Base-by-base conservation (phyloP, 2,797 vertebrate genomes). In the Spheniscus humboldti region DNA sequence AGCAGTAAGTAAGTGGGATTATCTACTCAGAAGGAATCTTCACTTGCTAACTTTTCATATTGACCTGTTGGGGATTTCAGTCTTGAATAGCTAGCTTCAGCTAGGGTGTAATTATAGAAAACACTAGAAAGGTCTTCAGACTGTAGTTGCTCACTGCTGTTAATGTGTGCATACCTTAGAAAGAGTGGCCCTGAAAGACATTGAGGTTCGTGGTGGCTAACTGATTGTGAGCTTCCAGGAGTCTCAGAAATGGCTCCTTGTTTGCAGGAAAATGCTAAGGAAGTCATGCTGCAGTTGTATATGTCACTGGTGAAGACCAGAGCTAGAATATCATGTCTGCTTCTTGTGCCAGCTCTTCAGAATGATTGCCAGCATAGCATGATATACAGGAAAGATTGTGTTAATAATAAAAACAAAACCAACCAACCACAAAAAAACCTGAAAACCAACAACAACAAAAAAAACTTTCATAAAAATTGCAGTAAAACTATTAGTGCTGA, bases 121-220 rank as follows among this genome's bases (percentile, higher is more conserved):
- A 86, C 10, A 19, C 6, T 27, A 41, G 22, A 18, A 75, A 47
- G 10, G 48, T 71, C 28, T 80, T 85, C 45, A 60, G 23, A 2
- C 18, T 50, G 20, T 47, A 50, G 19, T 72, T 91, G 33, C 57
- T 81, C 14, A 2, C 33, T 60, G 14, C n/a, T 86, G 19, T 59
- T 69, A 62, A 63, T 48, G 13, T 56, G n/a, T 64, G 37, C 35
- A 11, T 35, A 14, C 18, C 16, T 92, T 60, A 71, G 52, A 79
- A 69, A 66, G 27, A 14, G 28, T 64, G 28, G 13, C 93, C 48
- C 31, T 93, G 63, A 43, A 92, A 27, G 37, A 19, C 0, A 0
- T 4, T 62, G 60, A 67, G 15, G 30, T 67, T 73, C 0, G 0
- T 82, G 47, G 24, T 85, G 43, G 10, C 24, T 55, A 48, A 18